Base-by-base conservation (phyloP, 2,888 invertebrate species). In the Odontomyia ornata region DNA sequence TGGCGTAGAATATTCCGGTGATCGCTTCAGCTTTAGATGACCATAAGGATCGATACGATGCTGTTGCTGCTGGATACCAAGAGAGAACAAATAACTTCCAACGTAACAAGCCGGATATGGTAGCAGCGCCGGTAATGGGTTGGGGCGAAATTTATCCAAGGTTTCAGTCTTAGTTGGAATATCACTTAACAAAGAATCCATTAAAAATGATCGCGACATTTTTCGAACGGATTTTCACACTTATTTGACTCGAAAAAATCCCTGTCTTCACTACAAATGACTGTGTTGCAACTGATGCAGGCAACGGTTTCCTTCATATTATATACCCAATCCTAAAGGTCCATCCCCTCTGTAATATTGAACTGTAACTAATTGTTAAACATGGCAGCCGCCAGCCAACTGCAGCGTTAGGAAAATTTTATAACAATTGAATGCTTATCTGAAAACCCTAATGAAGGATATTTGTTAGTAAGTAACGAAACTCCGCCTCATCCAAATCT, bases 161-260 rank as follows among this genome's bases (percentile, higher is more conserved):
- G 76, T 80, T 47, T 85, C 84, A 79, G 83, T 84, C 81, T 85
- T 84, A 67, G 85, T 86, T 77, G 90, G 88, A 77, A 90, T 90
- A 82, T 89, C 90, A 87, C 91, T 91, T 80, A 95, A 93, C 77
- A 95, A 86, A 73, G 94, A 92, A 83, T 95, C 95, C 83, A 95
- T 93, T 77, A 94, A 86, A 83, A 95, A 95, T 80, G 94, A 94
- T 81, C 93, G 91, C 79, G 94, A 94, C 93, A 94, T 94, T 82
- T 88, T 89, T 36, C 9, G 9, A 65, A 65, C 65, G 18, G 5
- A 2, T 64, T 18, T 28, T 27, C 13, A 64, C 47, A 23, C 1
- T 15, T 4, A 52, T 15, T 13, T 3, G 13, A 52, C 52, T 52
- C 15, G n/a, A n/a, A 4, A 52, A 2, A 18, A 52, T 52, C 4